Evolutionary conservation across 2,797 vertebrate species (phyloP).

Genomic region (Spheniscus humboldti): DNA sequence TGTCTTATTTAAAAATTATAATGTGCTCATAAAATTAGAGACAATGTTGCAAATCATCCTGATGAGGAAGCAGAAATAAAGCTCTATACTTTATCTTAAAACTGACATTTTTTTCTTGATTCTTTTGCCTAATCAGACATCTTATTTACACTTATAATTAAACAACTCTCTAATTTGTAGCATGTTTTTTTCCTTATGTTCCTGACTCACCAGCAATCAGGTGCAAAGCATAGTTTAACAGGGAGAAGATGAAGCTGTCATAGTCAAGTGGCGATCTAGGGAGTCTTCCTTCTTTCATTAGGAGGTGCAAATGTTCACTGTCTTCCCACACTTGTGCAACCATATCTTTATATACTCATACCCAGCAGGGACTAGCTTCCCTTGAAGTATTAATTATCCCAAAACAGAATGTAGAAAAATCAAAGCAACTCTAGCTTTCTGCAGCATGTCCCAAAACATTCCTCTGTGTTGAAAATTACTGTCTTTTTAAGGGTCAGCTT

Average conservation of each 20-base stretch:
- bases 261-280: neutral
- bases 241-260: neutral
- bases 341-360: neutral
- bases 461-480: neutral
- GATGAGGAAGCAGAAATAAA: constrained; percentile 1
- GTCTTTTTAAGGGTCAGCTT: neutral
- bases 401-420: neutral
- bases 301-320: neutral
- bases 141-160: neutral
- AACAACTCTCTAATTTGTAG: neutral
- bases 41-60: neutral
- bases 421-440: neutral
- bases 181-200: neutral
- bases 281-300: neutral
- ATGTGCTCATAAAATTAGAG: neutral
- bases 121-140: neutral
- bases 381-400: neutral
- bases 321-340: neutral
- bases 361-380: neutral
- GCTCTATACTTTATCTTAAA: neutral
- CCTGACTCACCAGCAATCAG: neutral
- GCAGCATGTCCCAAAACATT: neutral
- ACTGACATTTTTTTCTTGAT: neutral
- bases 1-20: neutral
- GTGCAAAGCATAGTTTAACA: neutral